Base-by-base conservation (phyloP, 2,888 invertebrate genomes). In the Xanthia icteritia region DNA sequence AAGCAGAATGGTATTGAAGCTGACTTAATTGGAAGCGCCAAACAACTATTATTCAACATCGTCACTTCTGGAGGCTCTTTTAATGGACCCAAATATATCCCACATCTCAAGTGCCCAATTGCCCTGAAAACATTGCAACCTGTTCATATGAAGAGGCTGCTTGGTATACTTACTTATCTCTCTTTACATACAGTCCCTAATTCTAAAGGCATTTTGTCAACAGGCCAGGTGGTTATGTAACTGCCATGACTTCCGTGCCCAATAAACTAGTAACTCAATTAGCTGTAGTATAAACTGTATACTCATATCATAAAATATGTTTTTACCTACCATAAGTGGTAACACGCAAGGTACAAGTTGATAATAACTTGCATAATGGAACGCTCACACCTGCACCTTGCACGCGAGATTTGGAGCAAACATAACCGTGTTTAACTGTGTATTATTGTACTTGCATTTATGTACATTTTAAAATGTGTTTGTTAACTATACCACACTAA, bases 341-440 rank as follows among this genome's bases (percentile, higher is more conserved):
- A 81, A 74, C 84, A 83, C 74, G 83, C 76, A 36, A 81, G 58
- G 67, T 69, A 77, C 77, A 73, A 72, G 76, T 86, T 84, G 81
- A 83, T 88, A 86, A 87, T 81, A 88, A 82, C 84, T 82, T 88
- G 78, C 78, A 86, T 88, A 82, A 86, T 88, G 65, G 48, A 77
- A 73, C 77, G 39, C 77, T 80, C 65, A 84, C 84, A 88, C 86
- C 80, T 88, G 86, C 79, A 70, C 42, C 48, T 54, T 70, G 72
- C 88, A 88, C 79, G 86, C 84, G 67, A 87, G 77, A 76, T 65
- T 54, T 64, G 20, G 64, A 81, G 70, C 63, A 75, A 76, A 77
- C 66, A 74, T 80, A 78, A 75, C 64, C 20, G 42, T 56, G 23
- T 48, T 68, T 71, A 68, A 68, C 56, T 45, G 60, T 54, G 56